These are phyloP conservation scores for Chrosomus eos DNA, from an alignment of 2,797 vertebrate species.

Conservation along the genomic window DNA sequence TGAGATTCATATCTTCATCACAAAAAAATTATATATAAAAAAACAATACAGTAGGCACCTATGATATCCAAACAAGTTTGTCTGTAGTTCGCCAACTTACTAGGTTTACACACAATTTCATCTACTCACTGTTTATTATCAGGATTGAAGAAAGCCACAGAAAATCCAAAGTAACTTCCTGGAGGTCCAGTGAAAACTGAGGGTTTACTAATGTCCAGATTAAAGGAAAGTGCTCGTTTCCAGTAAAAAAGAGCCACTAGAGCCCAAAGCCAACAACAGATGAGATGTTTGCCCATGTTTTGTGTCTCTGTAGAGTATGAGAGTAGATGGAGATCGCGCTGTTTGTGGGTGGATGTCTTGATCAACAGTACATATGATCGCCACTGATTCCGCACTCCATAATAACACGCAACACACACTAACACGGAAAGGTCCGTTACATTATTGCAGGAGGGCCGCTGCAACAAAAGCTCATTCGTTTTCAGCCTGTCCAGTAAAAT, in stretches of 20 bases:
- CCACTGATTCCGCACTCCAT: slow-evolving; percentile 53
- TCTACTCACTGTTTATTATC: slow-evolving; percentile 61
- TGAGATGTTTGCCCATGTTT: slow-evolving; percentile 50
- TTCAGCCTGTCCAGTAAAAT: neutral
- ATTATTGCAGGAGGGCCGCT: neutral
- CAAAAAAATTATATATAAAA: neutral
- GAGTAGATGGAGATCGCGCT: neutral
- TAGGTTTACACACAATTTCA: neutral
- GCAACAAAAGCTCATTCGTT: neutral
- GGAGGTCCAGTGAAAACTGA: slow-evolving; percentile 64
- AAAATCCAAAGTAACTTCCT: slow-evolving; percentile 69
- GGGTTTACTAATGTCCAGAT: slow-evolving; percentile 63
- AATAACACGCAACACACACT: neutral
- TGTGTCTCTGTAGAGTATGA: neutral
- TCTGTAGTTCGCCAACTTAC: neutral
- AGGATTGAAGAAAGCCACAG: slow-evolving; percentile 66
- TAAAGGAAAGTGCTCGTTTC: slow-evolving; percentile 48
- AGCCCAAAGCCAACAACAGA: slow-evolving; percentile 28
- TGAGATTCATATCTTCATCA: too few species aligned
- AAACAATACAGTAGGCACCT: neutral
- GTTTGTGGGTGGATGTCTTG: neutral
- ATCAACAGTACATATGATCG: slow-evolving; percentile 31
- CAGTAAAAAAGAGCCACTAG: slow-evolving; percentile 33
- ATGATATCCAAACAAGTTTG: neutral
- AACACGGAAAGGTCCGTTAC: neutral